Evolutionary conservation across 2,888 invertebrate species (phyloP).

Genomic region (Pelosia muscerda): DNA sequence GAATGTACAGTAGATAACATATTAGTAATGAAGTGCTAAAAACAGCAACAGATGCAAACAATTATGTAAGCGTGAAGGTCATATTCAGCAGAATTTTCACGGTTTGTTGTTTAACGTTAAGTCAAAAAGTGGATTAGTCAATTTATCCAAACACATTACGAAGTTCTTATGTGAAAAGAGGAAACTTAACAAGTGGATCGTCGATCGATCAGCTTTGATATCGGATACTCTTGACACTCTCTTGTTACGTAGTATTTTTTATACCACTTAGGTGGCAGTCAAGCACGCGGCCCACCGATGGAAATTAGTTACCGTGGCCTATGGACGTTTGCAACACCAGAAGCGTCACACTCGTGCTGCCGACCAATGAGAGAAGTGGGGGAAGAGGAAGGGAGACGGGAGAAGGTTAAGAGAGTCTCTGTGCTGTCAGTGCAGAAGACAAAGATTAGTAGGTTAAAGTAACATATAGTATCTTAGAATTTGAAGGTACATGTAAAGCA

Average conservation of each 20-base stretch:
- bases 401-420: no score
- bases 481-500: not conserved
- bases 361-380: no score
- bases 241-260: not conserved
- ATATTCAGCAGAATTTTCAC: not conserved
- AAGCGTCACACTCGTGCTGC: no score
- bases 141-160: constrained; percentile 4
- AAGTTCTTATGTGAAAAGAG: constrained; percentile 1
- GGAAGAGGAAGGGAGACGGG: no score
- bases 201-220: constrained; percentile 19
- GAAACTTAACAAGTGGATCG: constrained; percentile 18
- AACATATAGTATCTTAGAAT: not conserved
- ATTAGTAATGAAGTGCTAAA: constrained; percentile 6
- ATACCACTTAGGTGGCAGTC: no score
- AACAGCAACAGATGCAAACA: not conserved
- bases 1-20: not conserved
- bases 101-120: not conserved
- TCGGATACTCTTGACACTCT: constrained; percentile 7
- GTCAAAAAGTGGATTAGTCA: constrained; percentile 7
- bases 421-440: no score
- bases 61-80: constrained; percentile 8
- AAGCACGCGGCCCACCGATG: no score
- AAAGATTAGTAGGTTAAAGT: no score
- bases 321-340: no score
- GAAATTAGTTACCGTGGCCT: no score